Percentiles rank a stretch among this genome's conserved stretches.
phyloP scores from a whole-genome alignment of 2,888 invertebrate species.

The Tridacna gigas region DNA sequence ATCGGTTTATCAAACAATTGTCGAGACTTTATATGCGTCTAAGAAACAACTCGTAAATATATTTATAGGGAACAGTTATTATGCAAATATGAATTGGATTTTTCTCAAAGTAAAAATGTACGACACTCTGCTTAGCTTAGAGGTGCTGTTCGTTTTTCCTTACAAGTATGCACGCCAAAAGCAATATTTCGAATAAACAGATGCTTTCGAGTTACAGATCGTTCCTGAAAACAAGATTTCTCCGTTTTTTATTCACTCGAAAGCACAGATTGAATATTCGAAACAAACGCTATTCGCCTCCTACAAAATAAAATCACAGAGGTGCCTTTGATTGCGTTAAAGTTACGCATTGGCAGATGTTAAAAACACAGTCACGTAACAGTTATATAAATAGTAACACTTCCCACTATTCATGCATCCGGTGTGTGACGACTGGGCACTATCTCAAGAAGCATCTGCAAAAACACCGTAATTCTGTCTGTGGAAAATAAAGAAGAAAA shows the following conservation, averaged over 20 bases:
- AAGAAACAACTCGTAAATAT: too few species aligned
- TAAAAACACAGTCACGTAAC: not conserved
- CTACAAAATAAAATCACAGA: too few species aligned
- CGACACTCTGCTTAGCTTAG: too few species aligned
- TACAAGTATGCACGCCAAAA: too few species aligned
- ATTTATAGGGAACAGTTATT: too few species aligned
- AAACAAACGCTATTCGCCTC: not conserved
- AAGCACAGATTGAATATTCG: not conserved
- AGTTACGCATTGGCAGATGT: not conserved
- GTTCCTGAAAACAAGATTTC: not conserved
- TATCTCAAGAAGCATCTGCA: constrained; percentile 71
- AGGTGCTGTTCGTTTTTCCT: too few species aligned
- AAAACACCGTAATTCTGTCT: constrained; percentile 69
- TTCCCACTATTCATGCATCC: constrained; percentile 4
- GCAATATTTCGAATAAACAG: too few species aligned
- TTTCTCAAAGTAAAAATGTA: too few species aligned
- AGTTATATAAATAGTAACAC: constrained; percentile 7
- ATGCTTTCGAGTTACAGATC: not conserved
- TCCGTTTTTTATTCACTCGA: not conserved
- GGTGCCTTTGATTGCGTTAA: too few species aligned
- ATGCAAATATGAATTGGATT: too few species aligned
- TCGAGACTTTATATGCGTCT: too few species aligned
- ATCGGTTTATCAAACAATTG: too few species aligned
- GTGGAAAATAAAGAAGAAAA: constrained; percentile 37
- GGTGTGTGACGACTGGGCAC: constrained; percentile 65